phyloP scores from a whole-genome alignment of 2,888 invertebrate species.

The Nasonia oneida region DNA sequence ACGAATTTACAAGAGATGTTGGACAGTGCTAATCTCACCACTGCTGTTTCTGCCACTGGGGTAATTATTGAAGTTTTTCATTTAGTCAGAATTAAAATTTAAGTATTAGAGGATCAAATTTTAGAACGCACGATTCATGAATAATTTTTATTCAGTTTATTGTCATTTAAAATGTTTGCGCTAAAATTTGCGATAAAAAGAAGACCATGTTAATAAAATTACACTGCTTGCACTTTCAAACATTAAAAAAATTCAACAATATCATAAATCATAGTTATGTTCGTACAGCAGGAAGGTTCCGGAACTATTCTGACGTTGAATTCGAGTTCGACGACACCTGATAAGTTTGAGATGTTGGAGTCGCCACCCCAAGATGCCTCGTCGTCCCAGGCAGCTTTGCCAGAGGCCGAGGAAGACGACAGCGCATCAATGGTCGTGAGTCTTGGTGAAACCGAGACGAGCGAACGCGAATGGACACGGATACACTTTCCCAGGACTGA shows the following conservation, averaged over 20 bases:
- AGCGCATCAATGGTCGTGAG: slow-evolving; percentile 75
- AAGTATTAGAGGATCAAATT: no score
- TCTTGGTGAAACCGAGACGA: slow-evolving; percentile 75
- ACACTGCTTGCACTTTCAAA: background rate
- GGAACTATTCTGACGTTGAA: slow-evolving; percentile 71
- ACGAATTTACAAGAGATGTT: slow-evolving; percentile 81
- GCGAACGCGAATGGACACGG: slow-evolving; percentile 79
- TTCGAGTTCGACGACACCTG: slow-evolving; percentile 76
- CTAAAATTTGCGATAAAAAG: background rate
- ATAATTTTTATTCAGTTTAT: no score
- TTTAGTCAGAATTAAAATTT: background rate
- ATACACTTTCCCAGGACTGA: slow-evolving; percentile 74
- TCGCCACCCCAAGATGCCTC: slow-evolving; percentile 71
- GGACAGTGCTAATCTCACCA: slow-evolving; percentile 64
- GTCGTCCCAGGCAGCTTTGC: slow-evolving; percentile 66
- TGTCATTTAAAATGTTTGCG: no score
- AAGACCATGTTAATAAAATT: slow-evolving; percentile 11
- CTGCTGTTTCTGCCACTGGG: slow-evolving; percentile 63
- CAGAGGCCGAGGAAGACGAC: slow-evolving; percentile 74
- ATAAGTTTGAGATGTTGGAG: slow-evolving; percentile 76
- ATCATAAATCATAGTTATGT: background rate
- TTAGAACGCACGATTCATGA: no score
- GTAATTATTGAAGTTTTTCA: slow-evolving; percentile 55
- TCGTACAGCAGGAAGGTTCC: slow-evolving; percentile 66
- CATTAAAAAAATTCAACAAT: slow-evolving; percentile 28